Conservation (phyloP, 2,113 vertebrate species). For the Malaclemys terrapin region DNA sequence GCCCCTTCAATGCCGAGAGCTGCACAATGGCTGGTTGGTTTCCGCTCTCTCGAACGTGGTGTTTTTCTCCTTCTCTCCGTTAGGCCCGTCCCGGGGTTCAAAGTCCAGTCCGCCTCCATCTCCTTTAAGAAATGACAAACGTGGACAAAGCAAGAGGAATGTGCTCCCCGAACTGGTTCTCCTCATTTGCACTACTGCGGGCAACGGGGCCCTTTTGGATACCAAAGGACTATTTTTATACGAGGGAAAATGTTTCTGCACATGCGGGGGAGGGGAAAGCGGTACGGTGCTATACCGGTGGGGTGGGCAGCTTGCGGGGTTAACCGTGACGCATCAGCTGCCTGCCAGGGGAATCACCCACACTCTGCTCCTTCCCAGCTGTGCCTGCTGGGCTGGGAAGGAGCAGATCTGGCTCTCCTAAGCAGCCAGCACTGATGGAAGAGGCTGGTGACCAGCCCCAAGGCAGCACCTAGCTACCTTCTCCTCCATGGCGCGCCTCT, state of each 20-base stretch:
- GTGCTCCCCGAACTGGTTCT: constrained; percentile 52
- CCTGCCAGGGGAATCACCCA: neutral
- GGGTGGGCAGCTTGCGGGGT: neutral
- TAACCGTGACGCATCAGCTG: neutral
- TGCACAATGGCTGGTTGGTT: neutral
- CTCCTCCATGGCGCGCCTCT: constrained; percentile 20
- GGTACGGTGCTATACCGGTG: neutral
- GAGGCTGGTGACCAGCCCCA: neutral
- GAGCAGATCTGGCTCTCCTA: neutral
- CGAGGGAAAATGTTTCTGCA: constrained; percentile 20
- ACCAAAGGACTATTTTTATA: constrained; percentile 75
- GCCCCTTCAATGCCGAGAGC: neutral
- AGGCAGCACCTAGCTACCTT: constrained; percentile 45
- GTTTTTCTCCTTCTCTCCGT: constrained; percentile 42
- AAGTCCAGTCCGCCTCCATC: constrained; percentile 79
- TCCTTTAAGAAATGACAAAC: constrained; percentile 82
- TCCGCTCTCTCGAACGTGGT: neutral
- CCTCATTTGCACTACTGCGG: constrained; percentile 75
- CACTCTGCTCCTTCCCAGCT: neutral
- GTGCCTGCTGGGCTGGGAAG: constrained; percentile 14
- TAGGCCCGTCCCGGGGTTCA: constrained; percentile 83
- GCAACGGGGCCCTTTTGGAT: constrained; percentile 52
- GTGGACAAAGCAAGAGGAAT: constrained; percentile 19
- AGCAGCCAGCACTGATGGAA: neutral
- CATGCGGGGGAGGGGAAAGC: neutral